Evolutionary conservation across 2,113 vertebrate genomes (phyloP), one percentile per base, ranked within the genome.

Genomic region (Bostrychus sinensis): DNA sequence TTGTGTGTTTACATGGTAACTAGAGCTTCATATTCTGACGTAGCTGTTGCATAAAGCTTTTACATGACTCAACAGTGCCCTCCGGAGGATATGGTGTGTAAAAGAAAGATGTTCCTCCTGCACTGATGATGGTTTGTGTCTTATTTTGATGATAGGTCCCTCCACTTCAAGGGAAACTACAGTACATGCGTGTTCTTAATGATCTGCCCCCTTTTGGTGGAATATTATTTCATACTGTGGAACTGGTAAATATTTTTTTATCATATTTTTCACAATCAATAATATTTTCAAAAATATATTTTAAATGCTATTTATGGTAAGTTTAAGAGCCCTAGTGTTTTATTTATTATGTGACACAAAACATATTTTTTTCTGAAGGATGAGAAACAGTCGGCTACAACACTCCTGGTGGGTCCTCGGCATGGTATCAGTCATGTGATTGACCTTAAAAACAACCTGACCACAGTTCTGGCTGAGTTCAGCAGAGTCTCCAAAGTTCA

Each of bases 351-450:
- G n/a, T n/a, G n/a, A n/a, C n/a, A n/a, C n/a, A n/a, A n/a, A 56
- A 36, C 10, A 28, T 30, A 4, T 71, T 1, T 73, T 72, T 20
- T 50, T 23, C 22, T 45, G 25, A 81, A 99, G 97, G 97, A 96
- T 0, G 96, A 98, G 81, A 98, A 98, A 88, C 94, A 97, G 69
- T 93, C 95, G 7, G 96, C 95, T 66, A 98, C 96, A 65, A 97
- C 92, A 1, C 91, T 99, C 37, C 89, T 99, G 74, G 95, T 99
- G 80, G 97, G 97, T 56, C 97, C 97, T 20, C 95, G 95, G 48
- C 97, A 99, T 0, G 97, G 97, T 62, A 98, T 99, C 84, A 98
- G 97, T 86, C 97, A 99, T 23, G 97, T 99, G 69, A 99, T 99
- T 12, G 97, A 99, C 89, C 92, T 99, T 84, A 98, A 97, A 89